These are phyloP conservation scores for Marmota flaviventris DNA, from an alignment of 2,113 vertebrate species.

Conservation along the genomic window DNA sequence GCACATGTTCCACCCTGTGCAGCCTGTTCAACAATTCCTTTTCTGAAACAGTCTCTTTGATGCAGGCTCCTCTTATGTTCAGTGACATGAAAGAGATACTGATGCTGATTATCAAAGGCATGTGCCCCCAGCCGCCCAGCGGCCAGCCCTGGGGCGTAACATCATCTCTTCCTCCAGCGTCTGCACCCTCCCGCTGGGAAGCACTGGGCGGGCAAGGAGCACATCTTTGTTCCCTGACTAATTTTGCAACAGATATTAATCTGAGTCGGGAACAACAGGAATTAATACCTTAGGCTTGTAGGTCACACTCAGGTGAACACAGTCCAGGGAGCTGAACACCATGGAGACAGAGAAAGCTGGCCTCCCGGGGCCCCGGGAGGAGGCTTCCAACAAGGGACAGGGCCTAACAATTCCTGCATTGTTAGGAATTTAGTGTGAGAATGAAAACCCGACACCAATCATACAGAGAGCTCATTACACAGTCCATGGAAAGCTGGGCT, in stretches of 20 bases:
- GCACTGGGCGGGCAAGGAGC: constrained; percentile 70
- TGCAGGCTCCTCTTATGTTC: constrained; percentile 86
- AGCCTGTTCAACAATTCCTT: constrained; percentile 86
- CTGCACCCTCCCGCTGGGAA: constrained; percentile 77
- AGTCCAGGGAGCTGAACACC: constrained; percentile 69
- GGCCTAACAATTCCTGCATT: background rate
- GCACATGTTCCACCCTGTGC: constrained; percentile 76
- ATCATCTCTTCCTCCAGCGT: constrained; percentile 84
- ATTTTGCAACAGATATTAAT: constrained; percentile 85
- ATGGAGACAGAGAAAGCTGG: background rate
- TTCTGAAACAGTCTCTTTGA: constrained; percentile 87
- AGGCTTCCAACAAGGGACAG: background rate
- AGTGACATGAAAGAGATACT: constrained; percentile 90
- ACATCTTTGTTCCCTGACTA: constrained; percentile 79
- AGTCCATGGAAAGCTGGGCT: background rate
- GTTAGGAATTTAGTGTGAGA: too few relatives aligned
- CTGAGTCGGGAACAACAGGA: constrained; percentile 76
- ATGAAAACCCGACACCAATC: background rate
- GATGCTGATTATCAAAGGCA: constrained; percentile 89
- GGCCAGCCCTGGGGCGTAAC: constrained; percentile 85
- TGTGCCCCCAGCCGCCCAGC: constrained; percentile 80
- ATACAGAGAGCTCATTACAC: accelerated
- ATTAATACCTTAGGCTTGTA: constrained; percentile 83
- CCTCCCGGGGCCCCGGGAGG: background rate
- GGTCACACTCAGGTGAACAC: constrained; percentile 79